A percentile compares a stretch with the other conserved stretches of the same genome.
These are phyloP conservation scores for Prionace glauca DNA, from an alignment of 2,797 vertebrate genomes.

Conservation along the genomic window DNA sequence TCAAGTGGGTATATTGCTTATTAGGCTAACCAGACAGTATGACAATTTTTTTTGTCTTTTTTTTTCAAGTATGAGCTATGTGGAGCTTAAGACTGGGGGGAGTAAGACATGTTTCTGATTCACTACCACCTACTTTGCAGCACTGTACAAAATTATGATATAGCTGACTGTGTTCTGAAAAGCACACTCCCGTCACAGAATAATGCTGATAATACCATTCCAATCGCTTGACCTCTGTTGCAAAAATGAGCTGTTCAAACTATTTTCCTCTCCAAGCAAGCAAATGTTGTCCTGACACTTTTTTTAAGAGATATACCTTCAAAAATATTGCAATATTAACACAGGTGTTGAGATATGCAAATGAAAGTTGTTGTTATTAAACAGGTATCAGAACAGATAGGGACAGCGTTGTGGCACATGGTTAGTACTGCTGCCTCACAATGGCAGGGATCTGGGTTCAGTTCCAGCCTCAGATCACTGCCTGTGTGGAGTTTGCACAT, in stretches of 20 bases:
- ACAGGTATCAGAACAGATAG: too few relatives aligned
- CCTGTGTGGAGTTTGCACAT: too few relatives aligned
- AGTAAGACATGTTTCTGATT: too few relatives aligned
- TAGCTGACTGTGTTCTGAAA: neutral
- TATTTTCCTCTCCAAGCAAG: neutral
- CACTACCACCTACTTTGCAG: too few relatives aligned
- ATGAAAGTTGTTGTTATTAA: too few relatives aligned
- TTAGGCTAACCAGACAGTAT: neutral
- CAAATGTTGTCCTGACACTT: neutral
- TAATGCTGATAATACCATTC: neutral
- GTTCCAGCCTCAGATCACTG: too few relatives aligned
- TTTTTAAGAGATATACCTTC: neutral
- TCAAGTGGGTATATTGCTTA: neutral
- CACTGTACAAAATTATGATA: too few relatives aligned
- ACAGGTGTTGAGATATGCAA: neutral
- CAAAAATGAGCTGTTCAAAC: neutral
- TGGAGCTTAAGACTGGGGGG: neutral
- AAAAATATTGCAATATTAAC: neutral
- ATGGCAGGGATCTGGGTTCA: too few relatives aligned
- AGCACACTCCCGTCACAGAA: neutral
- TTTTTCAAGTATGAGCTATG: neutral
- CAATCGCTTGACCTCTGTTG: neutral
- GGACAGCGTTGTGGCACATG: too few relatives aligned
- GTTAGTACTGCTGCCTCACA: too few relatives aligned
- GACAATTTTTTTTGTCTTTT: neutral